Evolutionary conservation across 2,113 vertebrate species (phyloP).

Genomic region (Phyllostomus hastatus): DNA sequence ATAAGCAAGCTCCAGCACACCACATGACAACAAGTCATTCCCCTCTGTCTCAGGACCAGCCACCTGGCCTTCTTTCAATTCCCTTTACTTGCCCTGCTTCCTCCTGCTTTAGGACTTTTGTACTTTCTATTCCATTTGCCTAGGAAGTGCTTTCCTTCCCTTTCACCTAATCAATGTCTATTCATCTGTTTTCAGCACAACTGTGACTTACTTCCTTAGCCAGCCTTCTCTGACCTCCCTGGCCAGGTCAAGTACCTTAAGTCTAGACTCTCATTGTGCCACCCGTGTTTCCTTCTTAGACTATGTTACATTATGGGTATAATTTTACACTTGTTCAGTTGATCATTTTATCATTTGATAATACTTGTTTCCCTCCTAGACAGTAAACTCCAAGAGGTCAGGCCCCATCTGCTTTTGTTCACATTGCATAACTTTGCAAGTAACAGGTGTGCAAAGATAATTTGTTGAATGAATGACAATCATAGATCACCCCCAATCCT

Average conservation of each 20-base stretch:
- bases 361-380: not conserved
- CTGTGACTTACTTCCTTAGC: not conserved
- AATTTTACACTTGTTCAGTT: not conserved
- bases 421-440: not conserved
- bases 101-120: not conserved
- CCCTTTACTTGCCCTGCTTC: constrained; percentile 58
- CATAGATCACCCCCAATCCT: too few species aligned
- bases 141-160: constrained; percentile 38
- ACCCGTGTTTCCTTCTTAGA: not conserved
- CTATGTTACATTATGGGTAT: not conserved
- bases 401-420: not conserved
- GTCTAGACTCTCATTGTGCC: not conserved
- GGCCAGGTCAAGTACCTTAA: not conserved
- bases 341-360: not conserved
- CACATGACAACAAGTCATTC: not conserved
- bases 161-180: not conserved
- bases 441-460: not conserved
- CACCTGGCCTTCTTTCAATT: constrained; percentile 71
- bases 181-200: not conserved
- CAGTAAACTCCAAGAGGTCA: not conserved
- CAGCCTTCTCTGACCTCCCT: not conserved
- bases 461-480: not conserved
- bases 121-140: constrained; percentile 63
- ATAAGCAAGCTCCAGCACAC: not conserved
- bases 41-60: not conserved